These are phyloP conservation scores for Contarinia nasturtii DNA, from an alignment of 1,140 invertebrate genomes.

Conservation along the genomic window DNA sequence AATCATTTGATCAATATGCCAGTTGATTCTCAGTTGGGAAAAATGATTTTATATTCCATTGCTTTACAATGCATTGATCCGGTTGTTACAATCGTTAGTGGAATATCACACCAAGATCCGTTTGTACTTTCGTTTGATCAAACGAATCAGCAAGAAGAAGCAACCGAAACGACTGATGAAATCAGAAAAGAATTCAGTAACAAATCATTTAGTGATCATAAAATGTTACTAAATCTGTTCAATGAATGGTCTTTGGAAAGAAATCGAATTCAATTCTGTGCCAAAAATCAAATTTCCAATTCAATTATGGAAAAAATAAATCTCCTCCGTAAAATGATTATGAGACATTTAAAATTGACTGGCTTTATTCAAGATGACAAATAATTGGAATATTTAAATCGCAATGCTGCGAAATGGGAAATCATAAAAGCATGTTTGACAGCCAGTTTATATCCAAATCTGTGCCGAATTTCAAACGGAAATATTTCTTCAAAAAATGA, in stretches of 20 bases:
- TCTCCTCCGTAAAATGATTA: constrained; percentile 40
- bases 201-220: constrained; percentile 76
- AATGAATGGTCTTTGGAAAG: constrained; percentile 64
- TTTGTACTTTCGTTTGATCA: constrained; percentile 45
- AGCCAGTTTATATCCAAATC: constrained; percentile 73
- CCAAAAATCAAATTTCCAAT: constrained; percentile 57
- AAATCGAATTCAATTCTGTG: constrained; percentile 54
- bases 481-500: constrained; percentile 37
- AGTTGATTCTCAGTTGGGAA: constrained; percentile 29
- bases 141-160: constrained; percentile 26
- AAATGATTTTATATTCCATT: constrained; percentile 79
- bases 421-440: constrained; percentile 78
- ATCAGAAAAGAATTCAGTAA: constrained; percentile 51
- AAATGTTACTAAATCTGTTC: constrained; percentile 68
- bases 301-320: constrained; percentile 76
- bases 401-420: constrained; percentile 77
- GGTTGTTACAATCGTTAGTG: constrained; percentile 78
- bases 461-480: constrained; percentile 39
- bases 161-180: no score
- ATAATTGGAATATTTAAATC: constrained; percentile 60
- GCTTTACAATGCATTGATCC: constrained; percentile 89
- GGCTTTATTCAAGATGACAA: constrained; percentile 64
- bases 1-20: constrained; percentile 15
- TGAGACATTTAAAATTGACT: constrained; percentile 68
- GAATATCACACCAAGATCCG: constrained; percentile 64